These are phyloP conservation scores for Pterophyllum scalare DNA, from an alignment of 2,113 vertebrate species.

Conservation along the genomic window DNA sequence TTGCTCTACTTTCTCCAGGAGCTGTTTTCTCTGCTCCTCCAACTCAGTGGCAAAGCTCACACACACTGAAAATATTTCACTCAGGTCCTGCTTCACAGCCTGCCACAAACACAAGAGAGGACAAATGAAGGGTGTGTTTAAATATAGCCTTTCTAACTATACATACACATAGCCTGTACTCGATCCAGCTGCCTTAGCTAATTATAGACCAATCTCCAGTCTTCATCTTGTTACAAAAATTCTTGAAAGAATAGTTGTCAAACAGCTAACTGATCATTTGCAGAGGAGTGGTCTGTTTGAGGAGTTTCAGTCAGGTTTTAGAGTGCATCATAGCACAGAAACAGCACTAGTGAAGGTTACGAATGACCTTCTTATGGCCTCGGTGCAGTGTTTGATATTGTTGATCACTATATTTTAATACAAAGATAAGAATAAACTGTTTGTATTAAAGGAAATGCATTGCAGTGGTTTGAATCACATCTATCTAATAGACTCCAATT, in stretches of 20 bases:
- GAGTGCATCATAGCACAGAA: neutral
- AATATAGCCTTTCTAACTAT: neutral
- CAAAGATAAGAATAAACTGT: neutral
- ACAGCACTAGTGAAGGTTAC: neutral
- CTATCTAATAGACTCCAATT: neutral
- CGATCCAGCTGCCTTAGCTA: neutral
- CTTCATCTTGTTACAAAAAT: neutral
- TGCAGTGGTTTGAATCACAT: neutral
- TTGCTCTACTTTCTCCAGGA: conserved; percentile 64
- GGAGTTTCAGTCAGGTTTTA: neutral
- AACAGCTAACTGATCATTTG: neutral
- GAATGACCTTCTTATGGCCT: neutral
- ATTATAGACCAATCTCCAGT: neutral
- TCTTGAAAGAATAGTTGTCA: neutral
- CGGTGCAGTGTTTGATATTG: accelerated
- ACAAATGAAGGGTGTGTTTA: neutral
- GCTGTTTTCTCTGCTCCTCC: conserved; percentile 75
- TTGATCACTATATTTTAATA: neutral
- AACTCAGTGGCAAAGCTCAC: conserved; percentile 72
- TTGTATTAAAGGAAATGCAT: neutral
- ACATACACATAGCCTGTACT: neutral
- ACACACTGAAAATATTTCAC: conserved; percentile 72
- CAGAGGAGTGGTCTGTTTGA: neutral
- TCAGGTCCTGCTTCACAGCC: conserved; percentile 76
- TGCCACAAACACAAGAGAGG: conserved; percentile 32